Conservation (phyloP, 2,113 vertebrate genomes). For the Osmerus eperlanus region DNA sequence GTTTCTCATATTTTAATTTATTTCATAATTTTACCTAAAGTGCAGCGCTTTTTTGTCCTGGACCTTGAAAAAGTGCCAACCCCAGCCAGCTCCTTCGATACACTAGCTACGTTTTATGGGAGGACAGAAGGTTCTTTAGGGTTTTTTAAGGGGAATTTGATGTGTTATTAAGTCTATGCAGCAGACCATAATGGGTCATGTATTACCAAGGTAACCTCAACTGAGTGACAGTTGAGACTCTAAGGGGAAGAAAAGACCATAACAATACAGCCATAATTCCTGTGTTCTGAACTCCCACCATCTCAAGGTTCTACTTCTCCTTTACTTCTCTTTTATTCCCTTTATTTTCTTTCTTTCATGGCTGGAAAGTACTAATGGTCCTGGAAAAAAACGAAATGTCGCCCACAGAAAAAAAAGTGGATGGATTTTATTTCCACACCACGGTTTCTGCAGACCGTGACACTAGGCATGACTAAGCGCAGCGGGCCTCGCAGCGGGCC, state of each 20-base stretch:
- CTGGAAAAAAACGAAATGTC: conserved; percentile 10
- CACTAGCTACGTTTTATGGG: conserved; percentile 16
- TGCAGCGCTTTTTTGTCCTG: neutral
- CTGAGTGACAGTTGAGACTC: conserved; percentile 15
- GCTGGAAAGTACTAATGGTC: conserved; percentile 21
- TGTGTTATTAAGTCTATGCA: conserved; percentile 11
- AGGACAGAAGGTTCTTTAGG: conserved; percentile 9
- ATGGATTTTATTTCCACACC: conserved; percentile 4
- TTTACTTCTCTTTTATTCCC: conserved; percentile 21
- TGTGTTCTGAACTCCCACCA: neutral
- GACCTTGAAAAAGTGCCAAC: no score
- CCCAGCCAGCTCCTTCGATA: no score
- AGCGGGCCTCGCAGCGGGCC: conserved; percentile 50
- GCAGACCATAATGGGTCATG: neutral
- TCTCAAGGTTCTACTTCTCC: conserved; percentile 22
- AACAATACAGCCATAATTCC: conserved; percentile 6
- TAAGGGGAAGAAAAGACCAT: conserved; percentile 6
- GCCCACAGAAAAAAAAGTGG: neutral
- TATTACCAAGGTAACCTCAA: conserved; percentile 16
- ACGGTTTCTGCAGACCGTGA: conserved; percentile 45
- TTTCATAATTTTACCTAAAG: neutral
- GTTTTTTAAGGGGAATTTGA: neutral
- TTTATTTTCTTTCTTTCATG: conserved; percentile 5
- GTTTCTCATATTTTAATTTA: no score
- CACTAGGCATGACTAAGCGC: conserved; percentile 66